Conservation (phyloP, 2,888 invertebrate genomes). For the Andrena haemorrhoa region DNA sequence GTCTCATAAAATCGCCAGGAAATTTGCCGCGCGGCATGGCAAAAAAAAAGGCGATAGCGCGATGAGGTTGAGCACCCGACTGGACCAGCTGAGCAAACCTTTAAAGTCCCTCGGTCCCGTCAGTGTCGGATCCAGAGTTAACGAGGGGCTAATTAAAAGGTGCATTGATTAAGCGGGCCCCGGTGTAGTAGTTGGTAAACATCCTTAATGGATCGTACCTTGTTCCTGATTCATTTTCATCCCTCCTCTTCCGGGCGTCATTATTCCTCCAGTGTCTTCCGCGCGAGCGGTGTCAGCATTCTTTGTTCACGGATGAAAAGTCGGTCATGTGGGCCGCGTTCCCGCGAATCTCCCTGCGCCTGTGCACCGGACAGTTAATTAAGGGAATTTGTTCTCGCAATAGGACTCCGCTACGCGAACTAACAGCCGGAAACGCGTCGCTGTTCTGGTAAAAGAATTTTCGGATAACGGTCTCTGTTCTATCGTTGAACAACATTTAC, state of each 20-base stretch:
- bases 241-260: not conserved
- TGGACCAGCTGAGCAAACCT: not conserved
- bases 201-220: slow-evolving; percentile 45
- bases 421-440: not conserved
- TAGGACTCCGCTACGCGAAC: not conserved
- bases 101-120: slow-evolving; percentile 10
- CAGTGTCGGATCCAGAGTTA: slow-evolving; percentile 24
- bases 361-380: slow-evolving; percentile 13
- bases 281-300: slow-evolving; percentile 25
- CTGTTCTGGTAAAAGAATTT: too few relatives aligned
- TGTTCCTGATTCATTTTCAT: slow-evolving; percentile 46
- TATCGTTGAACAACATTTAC: too few relatives aligned
- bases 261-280: slow-evolving; percentile 13
- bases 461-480: too few relatives aligned
- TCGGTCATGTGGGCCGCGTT: slow-evolving; percentile 27
- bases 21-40: not conserved
- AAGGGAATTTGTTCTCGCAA: not conserved
- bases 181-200: slow-evolving; percentile 41
- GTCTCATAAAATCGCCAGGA: not conserved
- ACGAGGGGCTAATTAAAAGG: slow-evolving; percentile 57
- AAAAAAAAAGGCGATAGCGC: not conserved
- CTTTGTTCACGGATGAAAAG: slow-evolving; percentile 26
- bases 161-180: slow-evolving; percentile 53
- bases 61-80: too few relatives aligned
- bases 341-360: slow-evolving; percentile 11